A percentile compares a stretch with the other conserved stretches of the same genome.
phyloP scores from a whole-genome alignment of 2,797 vertebrate species.

The Cyclura pinguis region DNA sequence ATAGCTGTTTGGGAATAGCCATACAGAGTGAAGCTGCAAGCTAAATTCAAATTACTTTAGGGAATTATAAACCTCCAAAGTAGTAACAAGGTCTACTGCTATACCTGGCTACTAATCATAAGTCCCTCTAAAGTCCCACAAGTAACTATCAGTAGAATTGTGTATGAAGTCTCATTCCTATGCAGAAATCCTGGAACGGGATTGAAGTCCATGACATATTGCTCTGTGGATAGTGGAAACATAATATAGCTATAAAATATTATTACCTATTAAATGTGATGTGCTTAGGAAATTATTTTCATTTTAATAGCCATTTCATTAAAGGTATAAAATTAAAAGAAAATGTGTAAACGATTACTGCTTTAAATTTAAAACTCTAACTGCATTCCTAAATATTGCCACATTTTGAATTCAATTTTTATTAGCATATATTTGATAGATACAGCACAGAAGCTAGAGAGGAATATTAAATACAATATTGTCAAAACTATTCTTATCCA shows the following conservation, averaged over 20 bases:
- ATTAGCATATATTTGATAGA: background rate
- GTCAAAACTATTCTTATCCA: conserved; percentile 16
- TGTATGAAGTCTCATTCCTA: no score
- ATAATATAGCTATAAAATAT: conserved; percentile 18
- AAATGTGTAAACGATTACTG: background rate
- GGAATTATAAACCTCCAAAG: background rate
- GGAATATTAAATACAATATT: conserved; percentile 3
- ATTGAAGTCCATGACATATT: background rate
- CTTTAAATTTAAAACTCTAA: background rate
- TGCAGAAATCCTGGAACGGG: no score
- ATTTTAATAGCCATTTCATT: background rate
- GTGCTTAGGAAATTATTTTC: background rate
- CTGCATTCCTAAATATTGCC: background rate
- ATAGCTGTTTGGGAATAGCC: background rate
- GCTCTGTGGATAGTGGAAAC: background rate
- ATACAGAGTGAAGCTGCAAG: background rate
- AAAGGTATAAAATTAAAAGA: background rate
- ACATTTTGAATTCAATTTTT: background rate
- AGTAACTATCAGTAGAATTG: background rate
- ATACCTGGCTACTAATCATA: background rate
- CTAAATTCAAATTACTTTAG: background rate
- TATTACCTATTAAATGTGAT: background rate
- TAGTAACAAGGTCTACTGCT: background rate
- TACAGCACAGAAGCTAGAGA: background rate
- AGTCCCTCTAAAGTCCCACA: background rate